Evolutionary conservation across 2,888 invertebrate species (phyloP), one percentile per base, ranked within the genome.

Genomic region (Camponotus fellah): DNA sequence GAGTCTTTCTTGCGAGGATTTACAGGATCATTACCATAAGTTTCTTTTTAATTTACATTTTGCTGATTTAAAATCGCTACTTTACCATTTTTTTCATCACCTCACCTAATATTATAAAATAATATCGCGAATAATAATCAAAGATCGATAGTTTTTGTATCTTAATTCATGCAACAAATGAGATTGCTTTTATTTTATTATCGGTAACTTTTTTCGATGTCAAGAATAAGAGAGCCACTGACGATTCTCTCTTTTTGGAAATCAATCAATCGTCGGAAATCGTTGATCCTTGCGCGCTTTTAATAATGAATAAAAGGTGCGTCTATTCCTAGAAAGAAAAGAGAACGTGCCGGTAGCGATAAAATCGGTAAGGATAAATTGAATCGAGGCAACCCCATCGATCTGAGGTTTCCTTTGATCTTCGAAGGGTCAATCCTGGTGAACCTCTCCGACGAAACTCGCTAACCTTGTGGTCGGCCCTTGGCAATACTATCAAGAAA

Each of bases 291-390:
- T 62, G 64, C 72, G 82, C 65, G 56, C 58, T 79, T 82, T 89
- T 84, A 84, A 90, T 90, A 89, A 89, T 85, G 90, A 90, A 90
- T 84, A 87, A 88, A 87, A 89, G 88, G 86, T 86, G 90, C 56
- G 85, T 66, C 88, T 79, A 84, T 87, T 84, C 85, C 65, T 76
- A 69, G 86, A 69, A 60, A 68, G 81, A 86, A 85, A 81, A 85
- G 77, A 74, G 75, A 62, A 81, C 32, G 77, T 40, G 77, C 10
- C 71, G 75, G 84, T 74, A 68, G 74, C 86, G 91, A 92, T 92
- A 91, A 92, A 92, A 91, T 91, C 90, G 86, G 86, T 83, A 84
- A 80, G 89, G 85, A 90, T 91, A 92, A 92, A 92, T 91, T 91
- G 91, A 92, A 92, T 91, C 88, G 89, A 85, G 87, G 87, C 89